Evolutionary conservation across 2,888 invertebrate genomes (phyloP), one percentile per base, ranked within the genome.

Genomic region (Nebria brevicollis): DNA sequence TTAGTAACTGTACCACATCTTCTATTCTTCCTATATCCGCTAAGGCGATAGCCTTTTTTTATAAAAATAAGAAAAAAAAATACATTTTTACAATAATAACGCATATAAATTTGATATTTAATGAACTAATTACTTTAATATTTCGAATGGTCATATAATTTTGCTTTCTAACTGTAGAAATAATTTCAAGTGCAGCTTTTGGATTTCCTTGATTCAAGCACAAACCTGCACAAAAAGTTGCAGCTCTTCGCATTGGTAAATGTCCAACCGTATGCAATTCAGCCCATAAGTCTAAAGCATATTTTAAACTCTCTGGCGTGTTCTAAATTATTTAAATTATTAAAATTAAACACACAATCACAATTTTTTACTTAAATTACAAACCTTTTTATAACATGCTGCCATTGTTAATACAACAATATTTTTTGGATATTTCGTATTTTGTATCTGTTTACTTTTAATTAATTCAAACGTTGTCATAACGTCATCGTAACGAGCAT

Each of bases 301-400:
- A 92, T 54, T 94, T 90, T 54, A 93, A 90, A 85, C 94, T 92
- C 85, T 94, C 91, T 83, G 90, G 89, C 70, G 94, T 92, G 86
- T 95, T 95, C 95, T 95, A 86, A n/a, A 88, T 91, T 5, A 73
- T 73, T 5, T 95, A 86, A n/a, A 88, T 91, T 5, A 73, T 73
- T 5, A 70, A 70, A 78, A 77, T 79, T 26, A 66, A 54, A 41
- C 13, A 73, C 20, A 66, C 72, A 74, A 54, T 73, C 75, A 65
- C 15, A 75, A 79, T 66, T 1, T 41, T 70, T 25, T 34, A 68
- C 11, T 66, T 75, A 66, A 80, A 75, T 81, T 78, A 84, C 85
- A 90, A 89, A 94, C 96, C 90, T 95, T 88, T 91, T 95, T 95
- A 85, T 94, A 95, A 86, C 94, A 95, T 26, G 94, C 92, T 66